Conservation (phyloP, 2,113 vertebrate genomes). For the Columba livia region DNA sequence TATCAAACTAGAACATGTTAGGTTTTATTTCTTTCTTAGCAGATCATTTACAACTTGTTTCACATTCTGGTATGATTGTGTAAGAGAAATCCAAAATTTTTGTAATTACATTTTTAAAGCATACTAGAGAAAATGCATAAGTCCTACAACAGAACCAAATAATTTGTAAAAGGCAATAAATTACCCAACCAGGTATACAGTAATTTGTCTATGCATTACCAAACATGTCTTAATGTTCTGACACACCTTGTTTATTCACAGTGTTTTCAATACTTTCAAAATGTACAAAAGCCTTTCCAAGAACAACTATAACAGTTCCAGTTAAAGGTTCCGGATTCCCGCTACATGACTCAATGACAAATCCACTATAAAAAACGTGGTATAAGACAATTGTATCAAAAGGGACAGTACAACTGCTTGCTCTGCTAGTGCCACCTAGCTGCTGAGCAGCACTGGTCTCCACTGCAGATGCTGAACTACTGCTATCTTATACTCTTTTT, state of each 20-base stretch:
- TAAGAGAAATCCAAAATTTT: not conserved
- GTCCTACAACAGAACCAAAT: not conserved
- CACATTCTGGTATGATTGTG: not conserved
- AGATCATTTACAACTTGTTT: not conserved
- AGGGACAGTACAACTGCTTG: fast-evolving
- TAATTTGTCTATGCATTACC: not conserved
- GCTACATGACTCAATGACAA: not conserved
- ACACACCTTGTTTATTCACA: not conserved
- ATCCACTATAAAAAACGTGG: not conserved
- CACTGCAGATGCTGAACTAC: not conserved
- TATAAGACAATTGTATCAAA: not conserved
- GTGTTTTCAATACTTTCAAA: not conserved
- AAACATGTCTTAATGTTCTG: not conserved
- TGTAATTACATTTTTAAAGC: not conserved
- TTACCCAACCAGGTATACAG: not conserved
- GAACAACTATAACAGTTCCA: not conserved
- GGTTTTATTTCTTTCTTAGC: not conserved
- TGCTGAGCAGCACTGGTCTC: not conserved
- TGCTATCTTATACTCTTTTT: too few relatives aligned
- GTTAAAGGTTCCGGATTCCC: constrained; percentile 11
- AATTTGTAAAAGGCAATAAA: not conserved
- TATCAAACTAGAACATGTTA: not conserved
- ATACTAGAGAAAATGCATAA: not conserved
- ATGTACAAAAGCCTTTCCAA: not conserved
- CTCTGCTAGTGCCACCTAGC: not conserved